Evolutionary conservation across 2,888 invertebrate genomes (phyloP).

Genomic region (Melanophora roralis): DNA sequence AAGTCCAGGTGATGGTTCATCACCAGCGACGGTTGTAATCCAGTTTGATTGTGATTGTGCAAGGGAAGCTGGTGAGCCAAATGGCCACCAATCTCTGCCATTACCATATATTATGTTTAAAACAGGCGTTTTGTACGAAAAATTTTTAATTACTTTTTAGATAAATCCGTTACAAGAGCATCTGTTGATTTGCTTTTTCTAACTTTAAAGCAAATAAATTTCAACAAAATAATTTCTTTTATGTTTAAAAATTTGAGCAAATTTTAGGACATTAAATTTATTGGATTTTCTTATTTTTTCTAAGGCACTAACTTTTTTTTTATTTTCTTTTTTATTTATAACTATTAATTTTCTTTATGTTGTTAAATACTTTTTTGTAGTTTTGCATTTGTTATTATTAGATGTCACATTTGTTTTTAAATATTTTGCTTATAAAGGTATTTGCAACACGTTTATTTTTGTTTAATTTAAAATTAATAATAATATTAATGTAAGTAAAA

Average conservation of each 20-base stretch:
- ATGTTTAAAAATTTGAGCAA: slow-evolving; percentile 49
- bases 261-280: slow-evolving; percentile 22
- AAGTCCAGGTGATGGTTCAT: slow-evolving; percentile 80
- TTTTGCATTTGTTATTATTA: slow-evolving; percentile 18
- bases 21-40: slow-evolving; percentile 81
- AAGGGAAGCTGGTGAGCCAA: slow-evolving; percentile 81
- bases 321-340: slow-evolving; percentile 34
- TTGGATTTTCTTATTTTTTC: slow-evolving; percentile 30
- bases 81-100: slow-evolving; percentile 83
- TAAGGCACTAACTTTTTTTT: slow-evolving; percentile 50
- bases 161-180: too few relatives aligned
- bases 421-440: not conserved
- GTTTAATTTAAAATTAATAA: slow-evolving; percentile 38
- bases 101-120: slow-evolving; percentile 80
- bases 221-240: not conserved
- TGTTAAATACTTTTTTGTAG: slow-evolving; percentile 23
- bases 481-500: slow-evolving; percentile 63
- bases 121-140: slow-evolving; percentile 65
- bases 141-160: slow-evolving; percentile 8
- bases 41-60: slow-evolving; percentile 79
- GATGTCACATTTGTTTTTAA: slow-evolving; percentile 41
- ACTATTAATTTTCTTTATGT: slow-evolving; percentile 39
- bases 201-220: not conserved
- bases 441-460: slow-evolving; percentile 44
- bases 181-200: too few relatives aligned